Conservation (phyloP, 2,888 invertebrate species). For the Megalurothrips usitatus region DNA sequence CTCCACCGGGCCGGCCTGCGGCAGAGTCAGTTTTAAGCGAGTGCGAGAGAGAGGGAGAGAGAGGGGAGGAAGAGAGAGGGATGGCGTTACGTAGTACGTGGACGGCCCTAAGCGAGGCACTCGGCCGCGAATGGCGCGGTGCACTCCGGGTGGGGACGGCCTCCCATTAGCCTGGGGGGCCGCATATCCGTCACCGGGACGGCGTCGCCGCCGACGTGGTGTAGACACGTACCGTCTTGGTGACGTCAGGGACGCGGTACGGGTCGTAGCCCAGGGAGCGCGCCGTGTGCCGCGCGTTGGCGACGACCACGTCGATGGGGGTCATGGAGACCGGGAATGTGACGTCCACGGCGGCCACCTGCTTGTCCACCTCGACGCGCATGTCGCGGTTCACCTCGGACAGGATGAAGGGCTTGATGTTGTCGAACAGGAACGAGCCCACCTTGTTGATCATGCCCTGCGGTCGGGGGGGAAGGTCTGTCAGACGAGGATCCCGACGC, state of each 20-base stretch:
- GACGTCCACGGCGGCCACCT: slow-evolving; percentile 65
- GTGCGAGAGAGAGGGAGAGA: no score
- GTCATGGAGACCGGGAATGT: slow-evolving; percentile 80
- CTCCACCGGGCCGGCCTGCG: not conserved
- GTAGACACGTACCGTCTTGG: not conserved
- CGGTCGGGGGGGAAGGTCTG: not conserved
- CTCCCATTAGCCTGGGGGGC: no score
- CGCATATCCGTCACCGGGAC: no score
- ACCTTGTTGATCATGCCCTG: slow-evolving; percentile 76
- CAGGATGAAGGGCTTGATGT: slow-evolving; percentile 78
- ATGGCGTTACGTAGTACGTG: not conserved
- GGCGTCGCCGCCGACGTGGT: not conserved
- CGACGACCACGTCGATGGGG: slow-evolving; percentile 76
- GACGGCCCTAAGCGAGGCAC: no score
- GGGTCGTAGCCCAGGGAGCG: slow-evolving; percentile 65
- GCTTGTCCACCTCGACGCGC: slow-evolving; percentile 66
- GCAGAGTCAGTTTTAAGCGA: not conserved
- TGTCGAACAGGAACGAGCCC: slow-evolving; percentile 76
- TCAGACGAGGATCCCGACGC: slow-evolving; percentile 51
- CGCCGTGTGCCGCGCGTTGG: slow-evolving; percentile 67
- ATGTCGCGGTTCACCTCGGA: slow-evolving; percentile 71
- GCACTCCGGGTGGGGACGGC: no score
- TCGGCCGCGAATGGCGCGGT: no score
- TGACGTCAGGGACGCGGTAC: slow-evolving; percentile 45
- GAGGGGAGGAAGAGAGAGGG: no score